These are phyloP conservation scores for Austrofundulus limnaeus DNA, from an alignment of 2,113 vertebrate species.

Conservation along the genomic window DNA sequence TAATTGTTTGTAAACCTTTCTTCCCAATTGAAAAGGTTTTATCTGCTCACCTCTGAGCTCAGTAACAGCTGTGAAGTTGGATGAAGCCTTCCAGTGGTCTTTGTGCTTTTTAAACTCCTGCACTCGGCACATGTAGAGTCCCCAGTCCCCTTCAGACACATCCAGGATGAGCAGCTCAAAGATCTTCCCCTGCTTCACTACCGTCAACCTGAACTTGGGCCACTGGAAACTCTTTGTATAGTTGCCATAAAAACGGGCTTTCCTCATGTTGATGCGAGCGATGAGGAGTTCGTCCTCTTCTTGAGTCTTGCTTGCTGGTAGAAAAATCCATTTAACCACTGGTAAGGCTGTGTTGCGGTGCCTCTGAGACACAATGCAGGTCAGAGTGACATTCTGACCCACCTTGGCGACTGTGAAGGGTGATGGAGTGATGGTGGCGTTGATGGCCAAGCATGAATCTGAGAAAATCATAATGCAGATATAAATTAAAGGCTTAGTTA, in stretches of 20 bases:
- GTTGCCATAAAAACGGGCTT: conserved; percentile 91
- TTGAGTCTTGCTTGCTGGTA: conserved; percentile 55
- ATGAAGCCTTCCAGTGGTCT: conserved; percentile 90
- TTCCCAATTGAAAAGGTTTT: too few species aligned
- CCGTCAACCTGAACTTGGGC: conserved; percentile 84
- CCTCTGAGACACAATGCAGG: conserved; percentile 87
- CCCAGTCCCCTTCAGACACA: conserved; percentile 82
- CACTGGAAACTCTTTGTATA: conserved; percentile 84
- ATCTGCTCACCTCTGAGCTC: conserved; percentile 74
- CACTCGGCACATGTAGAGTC: conserved; percentile 90
- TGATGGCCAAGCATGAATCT: conserved; percentile 87
- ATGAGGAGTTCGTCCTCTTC: conserved; percentile 84
- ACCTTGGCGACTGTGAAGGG: conserved; percentile 83
- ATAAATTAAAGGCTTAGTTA: background rate
- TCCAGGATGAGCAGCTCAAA: conserved; percentile 86
- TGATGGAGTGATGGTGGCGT: conserved; percentile 88
- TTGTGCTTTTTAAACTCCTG: conserved; percentile 90
- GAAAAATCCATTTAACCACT: conserved; percentile 90
- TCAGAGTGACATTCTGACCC: conserved; percentile 89
- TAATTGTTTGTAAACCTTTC: too few species aligned
- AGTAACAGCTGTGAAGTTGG: conserved; percentile 86
- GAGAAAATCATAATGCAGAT: conserved; percentile 27
- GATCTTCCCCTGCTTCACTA: conserved; percentile 81
- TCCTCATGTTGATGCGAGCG: conserved; percentile 89
- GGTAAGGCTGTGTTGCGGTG: conserved; percentile 82